Percentiles rank a stretch among this genome's conserved stretches.
phyloP scores from a whole-genome alignment of 2,888 invertebrate species.

The Diogma glabrata region DNA sequence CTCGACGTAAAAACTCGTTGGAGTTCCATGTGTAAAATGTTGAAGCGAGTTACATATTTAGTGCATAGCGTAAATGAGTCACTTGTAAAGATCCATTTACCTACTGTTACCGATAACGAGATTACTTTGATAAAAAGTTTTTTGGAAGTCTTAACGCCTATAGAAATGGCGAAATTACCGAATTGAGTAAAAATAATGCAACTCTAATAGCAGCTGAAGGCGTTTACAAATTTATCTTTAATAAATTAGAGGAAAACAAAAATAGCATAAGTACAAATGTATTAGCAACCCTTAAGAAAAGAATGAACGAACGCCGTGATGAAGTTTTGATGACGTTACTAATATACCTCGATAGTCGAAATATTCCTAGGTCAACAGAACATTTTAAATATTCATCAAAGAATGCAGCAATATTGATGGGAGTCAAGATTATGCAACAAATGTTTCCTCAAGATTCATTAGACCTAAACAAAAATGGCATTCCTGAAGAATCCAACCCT shows the following conservation, averaged over 20 bases:
- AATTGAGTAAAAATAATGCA: constrained; percentile 8
- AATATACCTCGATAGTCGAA: not conserved
- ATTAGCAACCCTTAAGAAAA: not conserved
- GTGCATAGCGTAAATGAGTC: constrained; percentile 3
- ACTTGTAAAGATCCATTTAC: not conserved
- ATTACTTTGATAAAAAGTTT: not conserved
- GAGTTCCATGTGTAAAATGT: constrained; percentile 5
- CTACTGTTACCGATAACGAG: constrained; percentile 1
- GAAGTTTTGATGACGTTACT: not conserved
- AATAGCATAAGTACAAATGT: not conserved
- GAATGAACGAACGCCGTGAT: not conserved
- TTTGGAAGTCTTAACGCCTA: constrained; percentile 8
- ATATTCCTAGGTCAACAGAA: not conserved
- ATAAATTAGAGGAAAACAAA: constrained; percentile 7
- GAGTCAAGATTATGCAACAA: not conserved
- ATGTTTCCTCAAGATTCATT: not conserved
- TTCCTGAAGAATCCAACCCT: not conserved
- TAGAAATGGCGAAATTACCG: constrained; percentile 4
- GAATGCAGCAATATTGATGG: not conserved
- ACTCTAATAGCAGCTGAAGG: constrained; percentile 8
- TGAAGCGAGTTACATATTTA: constrained; percentile 5
- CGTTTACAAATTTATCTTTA: constrained; percentile 8
- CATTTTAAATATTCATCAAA: not conserved
- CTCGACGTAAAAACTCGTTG: constrained; percentile 9
- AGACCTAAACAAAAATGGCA: not conserved